Percentiles rank a stretch among this genome's conserved stretches.
phyloP scores from a whole-genome alignment of 2,113 vertebrate species.

The Muntiacus muntjak region DNA sequence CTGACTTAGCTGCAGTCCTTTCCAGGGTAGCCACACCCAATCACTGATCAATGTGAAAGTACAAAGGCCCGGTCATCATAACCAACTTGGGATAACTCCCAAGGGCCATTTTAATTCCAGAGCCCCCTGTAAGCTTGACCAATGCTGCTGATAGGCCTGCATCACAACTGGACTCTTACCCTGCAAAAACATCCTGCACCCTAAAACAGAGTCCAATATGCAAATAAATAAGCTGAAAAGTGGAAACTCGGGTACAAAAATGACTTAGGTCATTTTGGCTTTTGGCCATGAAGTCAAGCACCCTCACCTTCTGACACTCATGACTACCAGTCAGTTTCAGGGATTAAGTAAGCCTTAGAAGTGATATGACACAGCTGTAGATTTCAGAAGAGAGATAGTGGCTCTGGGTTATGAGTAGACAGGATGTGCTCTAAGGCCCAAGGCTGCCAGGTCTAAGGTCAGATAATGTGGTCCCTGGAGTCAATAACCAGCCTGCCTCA shows the following conservation, averaged over 20 bases:
- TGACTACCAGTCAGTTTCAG: not conserved
- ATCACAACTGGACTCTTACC: not conserved
- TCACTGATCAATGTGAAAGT: not conserved
- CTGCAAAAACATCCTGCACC: not conserved
- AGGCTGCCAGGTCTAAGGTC: not conserved
- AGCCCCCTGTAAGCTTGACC: not conserved
- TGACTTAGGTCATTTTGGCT: not conserved
- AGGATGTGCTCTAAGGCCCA: not conserved
- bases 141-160: not conserved
- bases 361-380: not conserved
- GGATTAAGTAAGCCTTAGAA: not conserved
- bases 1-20: not conserved
- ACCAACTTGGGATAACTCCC: not conserved
- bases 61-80: not conserved
- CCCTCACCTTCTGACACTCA: not conserved
- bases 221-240: not conserved
- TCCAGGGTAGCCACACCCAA: not conserved
- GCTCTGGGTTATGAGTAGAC: not conserved
- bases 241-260: not conserved
- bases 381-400: not conserved
- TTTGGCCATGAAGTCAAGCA: not conserved
- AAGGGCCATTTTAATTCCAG: not conserved
- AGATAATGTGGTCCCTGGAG: not conserved
- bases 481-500: slow-evolving; percentile 17
- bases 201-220: not conserved